A percentile compares a stretch with the other conserved stretches of the same genome.
phyloP scores from a whole-genome alignment of 2,113 vertebrate species.

The Lamprologus ornatipinnis region DNA sequence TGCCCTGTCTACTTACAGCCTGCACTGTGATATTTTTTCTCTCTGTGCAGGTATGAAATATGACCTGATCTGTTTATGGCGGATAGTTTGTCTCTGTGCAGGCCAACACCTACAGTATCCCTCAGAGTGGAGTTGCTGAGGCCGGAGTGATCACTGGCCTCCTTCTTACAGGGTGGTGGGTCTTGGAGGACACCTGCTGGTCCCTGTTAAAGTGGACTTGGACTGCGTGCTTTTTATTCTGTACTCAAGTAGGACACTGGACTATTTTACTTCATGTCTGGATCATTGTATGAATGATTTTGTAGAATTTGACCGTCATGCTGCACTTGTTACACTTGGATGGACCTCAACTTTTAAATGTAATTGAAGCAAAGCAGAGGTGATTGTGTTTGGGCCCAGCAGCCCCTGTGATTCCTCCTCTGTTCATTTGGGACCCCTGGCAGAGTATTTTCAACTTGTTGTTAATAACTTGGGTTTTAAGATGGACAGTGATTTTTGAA shows the following conservation, averaged over 20 bases:
- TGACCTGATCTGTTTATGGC: not conserved
- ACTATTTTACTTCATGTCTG: not conserved
- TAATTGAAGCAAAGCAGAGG: not conserved
- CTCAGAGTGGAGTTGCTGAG: not conserved
- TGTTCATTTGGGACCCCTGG: not conserved
- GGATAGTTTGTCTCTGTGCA: not conserved
- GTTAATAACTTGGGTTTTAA: not conserved
- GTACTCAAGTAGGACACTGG: not conserved
- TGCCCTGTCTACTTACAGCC: not conserved
- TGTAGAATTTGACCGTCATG: not conserved
- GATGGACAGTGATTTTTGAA: not conserved
- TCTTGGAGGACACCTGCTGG: not conserved
- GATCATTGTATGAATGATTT: not conserved
- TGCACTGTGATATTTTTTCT: fast-evolving
- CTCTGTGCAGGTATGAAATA: not conserved
- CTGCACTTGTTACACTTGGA: not conserved
- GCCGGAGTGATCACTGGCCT: not conserved
- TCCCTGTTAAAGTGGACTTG: not conserved
- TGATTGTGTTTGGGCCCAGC: not conserved
- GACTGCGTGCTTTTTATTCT: not conserved
- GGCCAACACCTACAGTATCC: fast-evolving
- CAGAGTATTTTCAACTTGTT: not conserved
- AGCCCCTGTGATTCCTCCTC: not conserved
- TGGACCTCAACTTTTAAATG: not conserved
- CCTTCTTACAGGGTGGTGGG: not conserved